Evolutionary conservation across 2,113 vertebrate species (phyloP), one percentile per base, ranked within the genome.

Genomic region (Megaceryle maxima): DNA sequence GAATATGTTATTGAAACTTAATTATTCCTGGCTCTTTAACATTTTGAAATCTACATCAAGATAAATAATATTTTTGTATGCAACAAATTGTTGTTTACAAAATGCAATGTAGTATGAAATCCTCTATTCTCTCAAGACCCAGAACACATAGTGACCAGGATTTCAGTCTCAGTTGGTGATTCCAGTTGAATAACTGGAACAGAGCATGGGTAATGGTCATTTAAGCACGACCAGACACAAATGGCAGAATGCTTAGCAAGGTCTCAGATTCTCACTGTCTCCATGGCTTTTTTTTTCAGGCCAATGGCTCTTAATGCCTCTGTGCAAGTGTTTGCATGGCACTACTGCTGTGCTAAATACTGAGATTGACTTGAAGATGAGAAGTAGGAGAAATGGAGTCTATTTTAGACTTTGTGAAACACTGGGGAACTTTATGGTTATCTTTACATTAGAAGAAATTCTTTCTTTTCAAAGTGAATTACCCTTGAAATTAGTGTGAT

Each of bases 81-180:
- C 91, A 96, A 92, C 86, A 96, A 95, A 96, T 94, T 82, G 77
- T 91, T 96, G 88, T 95, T 98, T 97, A 96, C 82, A 68, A 89
- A 97, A 94, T 75, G 55, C 87, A 95, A 11, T 37, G 66, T 80
- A 89, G 82, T 91, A 92, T 87, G 90, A 97, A 97, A 96, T 95
- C 41, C 51, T 84, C 48, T 83, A 8, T 84, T 97, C 83, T 97
- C 74, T 92, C 68, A 87, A 92, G 83, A 92, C 88, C 48, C 60
- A 94, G 90, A 97, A 93, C 91, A 96, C 78, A 92, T 63, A 97
- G 78, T 78, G 88, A 87, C 92, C 83, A 93, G 79, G 56, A 19
- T 64, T 97, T 94, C 90, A 95, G 86, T 95, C 80, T 96, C 82
- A 79, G 74, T n/a, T 88, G 96, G 84, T 14, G 10, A 92, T 78